A percentile compares a stretch with the other conserved stretches of the same genome.
Evolutionary conservation across 2,113 vertebrate genomes (phyloP).

Genomic region (Capra hircus): DNA sequence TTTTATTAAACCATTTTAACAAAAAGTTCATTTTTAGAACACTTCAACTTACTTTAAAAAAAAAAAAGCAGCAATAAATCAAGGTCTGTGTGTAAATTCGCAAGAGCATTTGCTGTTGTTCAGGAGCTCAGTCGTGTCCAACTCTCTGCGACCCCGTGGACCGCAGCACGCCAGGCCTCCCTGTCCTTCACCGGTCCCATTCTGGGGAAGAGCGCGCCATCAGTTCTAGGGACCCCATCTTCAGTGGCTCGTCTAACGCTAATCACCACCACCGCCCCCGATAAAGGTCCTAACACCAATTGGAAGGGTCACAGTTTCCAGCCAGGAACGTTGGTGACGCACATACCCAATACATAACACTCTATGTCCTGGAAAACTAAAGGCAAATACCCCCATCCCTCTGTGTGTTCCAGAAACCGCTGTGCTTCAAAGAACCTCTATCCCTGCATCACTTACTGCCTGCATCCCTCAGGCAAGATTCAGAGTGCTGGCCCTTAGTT

Average conservation of each 20-base stretch:
- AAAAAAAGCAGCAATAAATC: accelerated
- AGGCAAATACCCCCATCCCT: neutral
- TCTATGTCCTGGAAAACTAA: neutral
- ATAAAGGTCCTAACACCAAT: accelerated
- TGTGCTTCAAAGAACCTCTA: too few species aligned
- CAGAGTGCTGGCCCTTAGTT: accelerated
- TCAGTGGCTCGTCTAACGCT: accelerated
- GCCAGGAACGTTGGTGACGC: accelerated
- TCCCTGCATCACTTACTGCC: neutral
- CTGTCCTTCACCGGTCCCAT: neutral
- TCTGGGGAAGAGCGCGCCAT: accelerated
- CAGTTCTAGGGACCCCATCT: too few species aligned
- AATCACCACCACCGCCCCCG: neutral
- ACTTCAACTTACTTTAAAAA: neutral
- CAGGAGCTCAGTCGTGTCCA: accelerated
- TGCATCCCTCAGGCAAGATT: too few species aligned
- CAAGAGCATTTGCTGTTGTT: accelerated
- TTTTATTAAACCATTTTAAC: neutral
- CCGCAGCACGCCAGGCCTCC: neutral
- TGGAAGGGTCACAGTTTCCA: neutral
- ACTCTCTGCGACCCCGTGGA: accelerated
- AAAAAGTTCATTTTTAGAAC: neutral
- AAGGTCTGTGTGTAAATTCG: neutral
- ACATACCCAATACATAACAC: neutral
- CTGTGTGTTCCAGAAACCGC: neutral